These are phyloP conservation scores for Bos indicus DNA, from an alignment of 2,113 vertebrate species.

Conservation along the genomic window DNA sequence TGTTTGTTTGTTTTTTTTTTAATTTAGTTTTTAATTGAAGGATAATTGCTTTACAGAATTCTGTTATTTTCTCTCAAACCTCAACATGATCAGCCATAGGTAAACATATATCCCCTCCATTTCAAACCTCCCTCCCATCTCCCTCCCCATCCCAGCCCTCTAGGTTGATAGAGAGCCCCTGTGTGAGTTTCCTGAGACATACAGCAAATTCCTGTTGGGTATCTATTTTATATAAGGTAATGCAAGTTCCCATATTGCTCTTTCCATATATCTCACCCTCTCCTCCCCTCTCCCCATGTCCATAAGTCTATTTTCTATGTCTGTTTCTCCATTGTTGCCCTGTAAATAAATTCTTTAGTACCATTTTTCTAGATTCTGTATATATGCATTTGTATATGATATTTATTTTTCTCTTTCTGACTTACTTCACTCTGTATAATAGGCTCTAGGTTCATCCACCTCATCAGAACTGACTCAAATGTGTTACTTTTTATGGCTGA, in stretches of 20 bases:
- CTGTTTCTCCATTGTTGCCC: background rate
- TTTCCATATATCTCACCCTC: background rate
- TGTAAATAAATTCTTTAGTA: background rate
- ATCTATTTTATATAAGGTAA: background rate
- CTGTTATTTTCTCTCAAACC: background rate
- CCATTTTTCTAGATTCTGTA: background rate
- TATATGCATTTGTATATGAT: accelerated
- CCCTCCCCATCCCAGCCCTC: background rate
- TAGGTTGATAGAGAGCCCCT: background rate
- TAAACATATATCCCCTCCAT: background rate
- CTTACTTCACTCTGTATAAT: background rate
- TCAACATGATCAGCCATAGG: background rate
- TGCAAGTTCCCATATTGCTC: background rate
- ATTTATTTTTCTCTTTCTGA: background rate
- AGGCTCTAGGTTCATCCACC: background rate
- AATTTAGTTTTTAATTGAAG: background rate
- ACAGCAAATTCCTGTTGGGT: background rate
- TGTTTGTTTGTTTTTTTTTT: too few species aligned
- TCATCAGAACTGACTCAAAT: background rate
- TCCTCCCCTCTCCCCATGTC: background rate
- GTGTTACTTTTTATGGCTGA: background rate
- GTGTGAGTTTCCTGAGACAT: background rate
- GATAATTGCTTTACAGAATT: background rate
- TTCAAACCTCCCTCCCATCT: background rate
- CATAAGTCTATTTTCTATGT: background rate